phyloP scores from a whole-genome alignment of 2,113 vertebrate genomes.

The Rana temporaria region DNA sequence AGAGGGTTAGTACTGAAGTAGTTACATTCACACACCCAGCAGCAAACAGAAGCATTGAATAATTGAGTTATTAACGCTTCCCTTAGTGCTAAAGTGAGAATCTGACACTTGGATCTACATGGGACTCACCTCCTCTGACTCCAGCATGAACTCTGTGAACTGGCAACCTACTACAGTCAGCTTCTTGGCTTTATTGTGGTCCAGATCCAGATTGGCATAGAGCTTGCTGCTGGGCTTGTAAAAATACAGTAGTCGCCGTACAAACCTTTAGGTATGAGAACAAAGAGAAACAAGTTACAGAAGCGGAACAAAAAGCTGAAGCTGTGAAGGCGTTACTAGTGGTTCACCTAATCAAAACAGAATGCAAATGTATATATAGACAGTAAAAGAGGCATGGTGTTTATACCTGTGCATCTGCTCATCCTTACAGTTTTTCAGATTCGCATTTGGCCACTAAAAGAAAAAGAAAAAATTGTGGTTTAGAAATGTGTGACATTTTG shows the following conservation, averaged over 20 bases:
- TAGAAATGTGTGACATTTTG: not conserved
- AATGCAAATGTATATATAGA: too few relatives aligned
- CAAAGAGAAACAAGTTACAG: not conserved
- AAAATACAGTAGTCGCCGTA: slow-evolving; percentile 92
- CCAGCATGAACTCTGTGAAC: slow-evolving; percentile 94
- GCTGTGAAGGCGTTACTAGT: not conserved
- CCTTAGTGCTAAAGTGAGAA: too few relatives aligned
- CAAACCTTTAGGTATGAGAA: slow-evolving; percentile 77
- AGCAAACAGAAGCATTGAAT: too few relatives aligned
- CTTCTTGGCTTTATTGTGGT: slow-evolving; percentile 88
- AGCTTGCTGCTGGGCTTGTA: slow-evolving; percentile 96
- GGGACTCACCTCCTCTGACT: slow-evolving; percentile 90
- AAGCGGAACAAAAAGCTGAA: not conserved
- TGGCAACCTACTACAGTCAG: slow-evolving; percentile 97
- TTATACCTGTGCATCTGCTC: slow-evolving; percentile 94
- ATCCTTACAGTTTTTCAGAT: slow-evolving; percentile 96
- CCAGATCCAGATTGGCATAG: slow-evolving; percentile 89
- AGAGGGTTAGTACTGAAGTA: too few relatives aligned
- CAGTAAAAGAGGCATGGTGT: not conserved
- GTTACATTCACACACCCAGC: too few relatives aligned
- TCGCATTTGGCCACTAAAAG: slow-evolving; percentile 94
- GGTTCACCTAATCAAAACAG: too few relatives aligned
- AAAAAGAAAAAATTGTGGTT: slow-evolving; percentile 37
- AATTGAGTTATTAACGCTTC: too few relatives aligned
- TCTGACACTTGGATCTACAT: not conserved